Base-by-base conservation (phyloP, 2,888 invertebrate genomes). In the Lacanobia oleracea region DNA sequence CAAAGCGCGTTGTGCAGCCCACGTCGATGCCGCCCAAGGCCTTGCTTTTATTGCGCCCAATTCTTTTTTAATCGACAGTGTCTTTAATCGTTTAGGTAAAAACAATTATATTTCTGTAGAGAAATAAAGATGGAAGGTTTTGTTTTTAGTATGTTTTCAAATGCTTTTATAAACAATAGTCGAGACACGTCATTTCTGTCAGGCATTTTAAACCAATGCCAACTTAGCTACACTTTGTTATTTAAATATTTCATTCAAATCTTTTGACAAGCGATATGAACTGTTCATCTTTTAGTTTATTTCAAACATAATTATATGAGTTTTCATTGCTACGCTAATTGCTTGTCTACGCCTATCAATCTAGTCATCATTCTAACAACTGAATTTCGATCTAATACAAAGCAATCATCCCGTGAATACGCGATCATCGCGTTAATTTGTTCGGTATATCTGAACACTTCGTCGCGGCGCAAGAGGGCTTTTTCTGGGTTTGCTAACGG, bases 321-420 rank as follows among this genome's bases (percentile, higher is more conserved):
- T 16, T 43, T 62, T 64, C n/a, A 40, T 60, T 69, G 27, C 53
- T 64, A 54, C 23, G 21, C 16, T 16, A 75, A 51, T 71, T 54
- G 40, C 37, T 81, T 81, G 27, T 61, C 53, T 56, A 66, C 21
- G 62, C 45, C 48, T 68, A 73, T 68, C 59, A 48, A 73, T 73
- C 43, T 65, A 5, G 4, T 63, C 23, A 18, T 64, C n/a, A 45
- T 12, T 43, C 0, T 43, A 43, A 43, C 43, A 43, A 5, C 0
- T 43, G 14, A 12, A 59, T n/a, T 67, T 43, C 14, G 14, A 14
- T 43, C 14, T 14, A 14, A 43, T 14, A 43, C 14, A 14, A 43
- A 43, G 43, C 14, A 3, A 43, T 43, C 43, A 43, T 43, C 2
- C 3, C 43, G 40, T 40, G 40, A 40, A 40, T 40, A 40, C 10